These are phyloP conservation scores for Mythimna loreyi DNA, from an alignment of 2,888 invertebrate genomes.

Conservation along the genomic window DNA sequence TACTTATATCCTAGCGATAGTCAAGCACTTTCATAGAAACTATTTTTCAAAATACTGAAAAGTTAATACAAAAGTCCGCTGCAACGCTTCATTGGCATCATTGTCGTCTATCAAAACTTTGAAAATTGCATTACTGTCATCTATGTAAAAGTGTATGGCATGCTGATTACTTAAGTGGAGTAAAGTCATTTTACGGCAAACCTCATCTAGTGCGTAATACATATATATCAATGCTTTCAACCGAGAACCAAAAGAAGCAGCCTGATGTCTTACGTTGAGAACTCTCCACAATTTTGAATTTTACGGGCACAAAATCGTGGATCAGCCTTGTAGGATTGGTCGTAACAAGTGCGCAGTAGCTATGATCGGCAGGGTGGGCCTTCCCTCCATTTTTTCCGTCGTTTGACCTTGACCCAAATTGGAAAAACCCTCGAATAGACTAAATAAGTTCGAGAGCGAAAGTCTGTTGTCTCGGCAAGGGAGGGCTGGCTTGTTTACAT, in stretches of 20 bases:
- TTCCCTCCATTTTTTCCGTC: constrained; percentile 71
- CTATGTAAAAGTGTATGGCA: too few species aligned
- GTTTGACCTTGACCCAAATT: constrained; percentile 79
- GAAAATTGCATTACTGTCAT: too few species aligned
- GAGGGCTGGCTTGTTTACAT: constrained; percentile 47
- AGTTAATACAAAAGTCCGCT: too few species aligned
- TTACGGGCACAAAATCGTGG: not conserved
- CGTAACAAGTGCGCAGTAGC: constrained; percentile 75
- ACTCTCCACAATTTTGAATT: constrained; percentile 1
- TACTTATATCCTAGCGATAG: too few species aligned
- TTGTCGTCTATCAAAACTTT: too few species aligned
- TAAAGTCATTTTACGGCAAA: too few species aligned
- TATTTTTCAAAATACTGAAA: too few species aligned
- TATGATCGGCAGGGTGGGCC: constrained; percentile 65
- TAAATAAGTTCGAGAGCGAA: constrained; percentile 62
- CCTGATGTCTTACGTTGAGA: not conserved
- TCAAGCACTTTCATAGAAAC: too few species aligned
- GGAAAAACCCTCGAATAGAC: constrained; percentile 68
- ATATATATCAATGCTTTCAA: not conserved
- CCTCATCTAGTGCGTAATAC: too few species aligned
- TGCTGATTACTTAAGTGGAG: too few species aligned
- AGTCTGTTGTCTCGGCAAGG: constrained; percentile 51
- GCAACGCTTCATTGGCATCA: too few species aligned
- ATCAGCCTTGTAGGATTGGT: constrained; percentile 64
- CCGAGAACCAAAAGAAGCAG: not conserved